Conservation (phyloP, 2,113 vertebrate species). For the Crocuta crocuta region DNA sequence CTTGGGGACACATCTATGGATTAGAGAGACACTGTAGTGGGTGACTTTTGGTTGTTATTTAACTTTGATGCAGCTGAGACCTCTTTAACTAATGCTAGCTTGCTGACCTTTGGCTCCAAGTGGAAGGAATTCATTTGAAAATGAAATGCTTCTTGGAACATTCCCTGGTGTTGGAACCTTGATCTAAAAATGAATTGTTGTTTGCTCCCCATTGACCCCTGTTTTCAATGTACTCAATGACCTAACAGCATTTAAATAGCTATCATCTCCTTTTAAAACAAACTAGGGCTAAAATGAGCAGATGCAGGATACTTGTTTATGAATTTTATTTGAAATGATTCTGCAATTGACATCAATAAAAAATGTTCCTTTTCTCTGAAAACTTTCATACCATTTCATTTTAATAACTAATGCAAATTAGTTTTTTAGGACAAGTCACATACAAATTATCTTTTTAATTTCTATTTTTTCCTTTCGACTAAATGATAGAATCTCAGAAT, state of each 20-base stretch:
- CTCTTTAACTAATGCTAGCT: constrained; percentile 73
- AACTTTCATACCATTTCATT: neutral
- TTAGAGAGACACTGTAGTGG: constrained; percentile 34
- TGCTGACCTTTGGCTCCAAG: constrained; percentile 74
- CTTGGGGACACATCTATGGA: constrained; percentile 62
- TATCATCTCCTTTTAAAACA: neutral
- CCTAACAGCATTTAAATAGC: constrained; percentile 43
- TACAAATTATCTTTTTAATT: neutral
- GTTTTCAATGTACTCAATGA: constrained; percentile 38
- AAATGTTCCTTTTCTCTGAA: neutral
- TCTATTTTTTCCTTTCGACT: neutral
- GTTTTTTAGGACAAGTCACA: neutral
- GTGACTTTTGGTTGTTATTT: constrained; percentile 76
- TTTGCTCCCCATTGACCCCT: constrained; percentile 55
- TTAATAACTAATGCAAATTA: neutral
- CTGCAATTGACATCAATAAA: neutral
- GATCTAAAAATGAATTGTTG: constrained; percentile 65
- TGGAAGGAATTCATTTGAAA: constrained; percentile 68
- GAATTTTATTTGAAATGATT: constrained; percentile 41
- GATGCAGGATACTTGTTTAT: neutral
- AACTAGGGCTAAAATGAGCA: neutral
- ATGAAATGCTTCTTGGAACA: constrained; percentile 70
- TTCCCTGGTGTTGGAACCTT: constrained; percentile 13
- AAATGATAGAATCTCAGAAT: neutral
- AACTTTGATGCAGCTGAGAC: constrained; percentile 72